Base-by-base conservation (phyloP, 2,797 vertebrate genomes). In the Ciconia nigra region DNA sequence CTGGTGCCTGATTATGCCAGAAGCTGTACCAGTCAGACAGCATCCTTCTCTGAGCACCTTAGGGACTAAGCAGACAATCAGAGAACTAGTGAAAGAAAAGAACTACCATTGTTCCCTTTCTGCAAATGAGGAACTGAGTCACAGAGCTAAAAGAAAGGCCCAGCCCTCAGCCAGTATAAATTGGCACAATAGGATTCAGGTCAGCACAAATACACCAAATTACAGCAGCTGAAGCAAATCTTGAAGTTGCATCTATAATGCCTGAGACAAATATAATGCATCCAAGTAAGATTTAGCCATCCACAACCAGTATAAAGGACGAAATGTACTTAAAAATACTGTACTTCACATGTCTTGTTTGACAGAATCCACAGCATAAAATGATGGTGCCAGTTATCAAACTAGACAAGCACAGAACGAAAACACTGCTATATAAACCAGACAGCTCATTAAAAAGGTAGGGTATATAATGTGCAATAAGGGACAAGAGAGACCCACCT, bases 361-460 rank as follows among this genome's bases (percentile, higher is more conserved):
- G 66, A 93, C 82, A 96, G 93, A 95, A 93, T 77, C 37, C 52
- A 63, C 83, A 77, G 59, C 28, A 77, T 58, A 80, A 87, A 90
- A 73, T 84, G 37, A 67, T 66, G 63, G 63, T 57, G 24, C 35
- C 0, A 2, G 44, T 80, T 88, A 87, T 82, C 85, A 90, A 89
- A 84, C 55, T 67, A 90, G 93, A 82, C 86, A 95, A 96, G 87
- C 37, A 77, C 22, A 63, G 73, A 91, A 84, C 39, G 41, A 41
- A 77, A 93, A 90, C 8, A 29, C 33, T 70, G 66, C 44, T 47
- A 28, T 79, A 55, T 63, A 93, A 90, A 87, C 6, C 58, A 89
- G 80, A 46, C n/a, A 66, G 67, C 81, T 96, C n/a, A 19, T 96
- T 96, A 89, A 92, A 95, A 93, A 84, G 42, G 58, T 51, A 79